These are phyloP conservation scores for Gadus macrocephalus DNA, from an alignment of 2,113 vertebrate species.

Conservation along the genomic window DNA sequence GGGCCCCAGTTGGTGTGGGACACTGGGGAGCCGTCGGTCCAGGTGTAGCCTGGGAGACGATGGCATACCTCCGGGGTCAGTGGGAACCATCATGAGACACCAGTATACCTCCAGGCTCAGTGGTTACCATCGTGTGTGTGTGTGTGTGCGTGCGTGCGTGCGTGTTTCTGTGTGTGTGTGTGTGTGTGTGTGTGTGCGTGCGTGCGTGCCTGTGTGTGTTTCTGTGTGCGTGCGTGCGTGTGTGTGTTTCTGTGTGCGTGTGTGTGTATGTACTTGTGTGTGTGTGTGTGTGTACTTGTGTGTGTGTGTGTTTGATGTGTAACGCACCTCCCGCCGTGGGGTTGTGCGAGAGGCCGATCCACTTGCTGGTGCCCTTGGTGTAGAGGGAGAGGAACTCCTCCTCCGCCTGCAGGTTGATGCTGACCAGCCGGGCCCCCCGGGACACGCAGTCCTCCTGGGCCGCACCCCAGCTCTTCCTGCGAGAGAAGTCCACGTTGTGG, in stretches of 20 bases:
- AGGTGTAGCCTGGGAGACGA: slow-evolving; percentile 60
- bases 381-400: slow-evolving; percentile 64
- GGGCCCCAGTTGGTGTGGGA: slow-evolving; percentile 74
- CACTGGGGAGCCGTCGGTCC: slow-evolving; percentile 66
- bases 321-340: slow-evolving; percentile 64
- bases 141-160: no score
- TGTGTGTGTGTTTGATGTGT: neutral
- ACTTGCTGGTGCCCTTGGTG: slow-evolving; percentile 65
- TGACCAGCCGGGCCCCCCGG: slow-evolving; percentile 66
- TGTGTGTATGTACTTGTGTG: no score
- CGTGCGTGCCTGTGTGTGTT: no score
- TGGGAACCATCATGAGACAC: no score
- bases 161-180: no score
- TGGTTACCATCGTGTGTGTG: no score
- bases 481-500: slow-evolving; percentile 59
- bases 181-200: no score
- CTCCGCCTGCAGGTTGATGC: slow-evolving; percentile 68
- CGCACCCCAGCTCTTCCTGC: slow-evolving; percentile 70
- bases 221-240: no score
- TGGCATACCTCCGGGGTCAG: neutral
- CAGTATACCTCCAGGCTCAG: no score
- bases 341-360: slow-evolving; percentile 72
- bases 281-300: no score
- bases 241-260: no score
- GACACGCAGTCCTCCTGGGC: slow-evolving; percentile 66